Evolutionary conservation across 2,113 vertebrate genomes (phyloP).

Genomic region (Mystacornis crossleyi): DNA sequence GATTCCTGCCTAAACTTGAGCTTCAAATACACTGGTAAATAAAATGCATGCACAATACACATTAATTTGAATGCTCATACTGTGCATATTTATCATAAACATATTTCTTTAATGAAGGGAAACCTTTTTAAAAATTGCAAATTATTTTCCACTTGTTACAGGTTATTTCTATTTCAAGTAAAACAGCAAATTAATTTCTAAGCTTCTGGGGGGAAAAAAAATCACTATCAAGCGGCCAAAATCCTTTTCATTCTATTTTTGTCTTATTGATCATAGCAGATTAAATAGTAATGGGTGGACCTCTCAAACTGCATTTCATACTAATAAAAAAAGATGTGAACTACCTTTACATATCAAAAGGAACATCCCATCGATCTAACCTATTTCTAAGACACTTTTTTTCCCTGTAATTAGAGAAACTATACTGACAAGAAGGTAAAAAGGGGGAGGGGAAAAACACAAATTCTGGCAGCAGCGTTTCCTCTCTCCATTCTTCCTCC

Average conservation of each 20-base stretch:
- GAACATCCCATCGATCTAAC: background rate
- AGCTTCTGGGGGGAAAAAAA: background rate
- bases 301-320: background rate
- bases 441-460: background rate
- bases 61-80: background rate
- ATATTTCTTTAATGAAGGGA: background rate
- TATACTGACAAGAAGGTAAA: slow-evolving; percentile 32
- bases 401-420: background rate
- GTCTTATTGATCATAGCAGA: background rate
- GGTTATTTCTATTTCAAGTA: background rate
- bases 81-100: background rate
- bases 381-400: background rate
- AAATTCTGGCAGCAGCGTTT: slow-evolving; percentile 26
- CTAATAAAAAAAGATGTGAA: background rate
- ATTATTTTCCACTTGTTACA: background rate
- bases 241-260: background rate
- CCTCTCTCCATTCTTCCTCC: slow-evolving; percentile 38
- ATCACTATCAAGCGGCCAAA: background rate
- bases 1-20: background rate
- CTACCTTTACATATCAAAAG: background rate
- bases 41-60: background rate
- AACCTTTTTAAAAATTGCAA: background rate
- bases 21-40: background rate
- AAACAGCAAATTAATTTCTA: background rate
- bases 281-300: background rate